A percentile compares a stretch with the other conserved stretches of the same genome.
phyloP scores from a whole-genome alignment of 1,140 invertebrate species.

The Calliphora vicina region DNA sequence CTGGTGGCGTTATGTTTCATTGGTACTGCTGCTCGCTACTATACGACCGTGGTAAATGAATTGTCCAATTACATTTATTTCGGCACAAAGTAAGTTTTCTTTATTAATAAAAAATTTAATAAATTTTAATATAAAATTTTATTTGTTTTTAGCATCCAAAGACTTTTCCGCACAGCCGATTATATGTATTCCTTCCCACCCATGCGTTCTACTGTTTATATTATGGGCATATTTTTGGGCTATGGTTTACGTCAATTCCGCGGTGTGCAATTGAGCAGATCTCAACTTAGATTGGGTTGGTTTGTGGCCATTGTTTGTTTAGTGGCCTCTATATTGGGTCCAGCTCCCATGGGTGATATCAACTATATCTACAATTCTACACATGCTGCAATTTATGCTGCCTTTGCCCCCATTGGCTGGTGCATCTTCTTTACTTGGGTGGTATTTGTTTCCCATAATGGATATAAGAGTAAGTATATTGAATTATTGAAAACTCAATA shows the following conservation, averaged over 20 bases:
- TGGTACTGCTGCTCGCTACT: conserved; percentile 70
- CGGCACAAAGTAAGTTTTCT: conserved; percentile 71
- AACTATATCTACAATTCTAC: conserved; percentile 72
- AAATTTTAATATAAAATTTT: background rate
- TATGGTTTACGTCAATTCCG: conserved; percentile 67
- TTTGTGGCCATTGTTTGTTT: conserved; percentile 64
- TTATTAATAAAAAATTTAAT: background rate
- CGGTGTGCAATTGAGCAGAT: conserved; percentile 58
- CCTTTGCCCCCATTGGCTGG: conserved; percentile 77
- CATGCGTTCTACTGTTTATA: conserved; percentile 75
- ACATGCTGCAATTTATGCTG: conserved; percentile 74
- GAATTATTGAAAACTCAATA: background rate
- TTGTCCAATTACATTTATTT: conserved; percentile 73
- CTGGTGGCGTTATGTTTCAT: conserved; percentile 64
- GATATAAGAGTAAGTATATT: conserved; percentile 66
- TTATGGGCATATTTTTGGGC: conserved; percentile 74
- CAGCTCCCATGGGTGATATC: conserved; percentile 72
- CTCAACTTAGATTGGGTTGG: conserved; percentile 69
- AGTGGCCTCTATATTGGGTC: conserved; percentile 68
- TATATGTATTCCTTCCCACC: conserved; percentile 75
- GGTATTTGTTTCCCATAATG: conserved; percentile 70
- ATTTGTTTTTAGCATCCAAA: conserved; percentile 67
- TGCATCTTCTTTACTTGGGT: conserved; percentile 74
- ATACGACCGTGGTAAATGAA: conserved; percentile 67
- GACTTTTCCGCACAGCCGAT: conserved; percentile 76